Evolutionary conservation across 2,888 invertebrate species (phyloP).

Genomic region (Polydrusus pterygomalis): DNA sequence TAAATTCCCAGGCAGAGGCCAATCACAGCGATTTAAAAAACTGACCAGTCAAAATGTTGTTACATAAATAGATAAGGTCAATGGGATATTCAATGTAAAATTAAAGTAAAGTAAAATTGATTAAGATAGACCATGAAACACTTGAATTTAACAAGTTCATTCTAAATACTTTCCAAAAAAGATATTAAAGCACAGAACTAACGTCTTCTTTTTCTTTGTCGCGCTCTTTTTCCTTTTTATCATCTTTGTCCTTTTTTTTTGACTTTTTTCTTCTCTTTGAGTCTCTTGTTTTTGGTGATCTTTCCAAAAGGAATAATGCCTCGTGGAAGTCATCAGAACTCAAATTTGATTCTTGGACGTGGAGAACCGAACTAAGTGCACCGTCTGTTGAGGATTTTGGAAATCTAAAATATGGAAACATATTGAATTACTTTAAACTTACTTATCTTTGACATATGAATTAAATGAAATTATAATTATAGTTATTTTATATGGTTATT

Average conservation of each 20-base stretch:
- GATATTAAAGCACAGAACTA: slow-evolving; percentile 72
- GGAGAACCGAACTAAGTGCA: slow-evolving; percentile 75
- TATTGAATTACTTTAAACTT: too few species aligned
- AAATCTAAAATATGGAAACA: slow-evolving; percentile 66
- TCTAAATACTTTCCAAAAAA: not conserved
- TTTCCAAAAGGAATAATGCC: slow-evolving; percentile 74
- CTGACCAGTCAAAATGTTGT: too few species aligned
- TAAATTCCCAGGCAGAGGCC: too few species aligned
- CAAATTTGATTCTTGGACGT: slow-evolving; percentile 75
- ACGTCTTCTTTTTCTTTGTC: slow-evolving; percentile 66
- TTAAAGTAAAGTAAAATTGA: slow-evolving; percentile 10
- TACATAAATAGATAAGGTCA: too few species aligned
- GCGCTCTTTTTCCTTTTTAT: slow-evolving; percentile 63
- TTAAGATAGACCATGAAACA: not conserved
- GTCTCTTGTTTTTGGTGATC: slow-evolving; percentile 74
- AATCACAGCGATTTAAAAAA: too few species aligned
- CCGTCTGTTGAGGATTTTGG: slow-evolving; percentile 77
- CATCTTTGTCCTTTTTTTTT: slow-evolving; percentile 72
- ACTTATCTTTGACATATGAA: too few species aligned
- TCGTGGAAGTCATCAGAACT: slow-evolving; percentile 77
- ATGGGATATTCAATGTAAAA: not conserved
- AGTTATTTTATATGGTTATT: too few species aligned
- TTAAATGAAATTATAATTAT: too few species aligned
- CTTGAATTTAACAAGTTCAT: not conserved
- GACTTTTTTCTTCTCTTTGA: slow-evolving; percentile 73